phyloP scores from a whole-genome alignment of 2,113 vertebrate species.

The Illadopsis cleaveri region DNA sequence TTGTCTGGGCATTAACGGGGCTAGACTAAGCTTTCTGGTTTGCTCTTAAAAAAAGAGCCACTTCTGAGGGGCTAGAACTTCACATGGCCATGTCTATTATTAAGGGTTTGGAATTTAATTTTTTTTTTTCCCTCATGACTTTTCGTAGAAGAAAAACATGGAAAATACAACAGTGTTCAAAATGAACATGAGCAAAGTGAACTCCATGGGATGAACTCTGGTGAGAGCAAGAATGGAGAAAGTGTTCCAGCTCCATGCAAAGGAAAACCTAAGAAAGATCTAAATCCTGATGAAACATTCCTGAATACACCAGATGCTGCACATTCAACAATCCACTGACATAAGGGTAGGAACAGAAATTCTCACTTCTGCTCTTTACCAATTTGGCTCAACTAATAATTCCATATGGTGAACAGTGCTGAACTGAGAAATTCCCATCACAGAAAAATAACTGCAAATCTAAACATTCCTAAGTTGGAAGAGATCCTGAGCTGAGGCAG shows the following conservation, averaged over 20 bases:
- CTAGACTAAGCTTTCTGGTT: accelerated
- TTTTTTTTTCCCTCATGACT: background rate
- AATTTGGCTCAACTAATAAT: background rate
- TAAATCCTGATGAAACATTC: background rate
- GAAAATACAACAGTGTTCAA: background rate
- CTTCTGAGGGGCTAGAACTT: background rate
- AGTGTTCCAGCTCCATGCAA: background rate
- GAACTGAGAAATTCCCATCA: background rate
- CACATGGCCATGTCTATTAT: background rate
- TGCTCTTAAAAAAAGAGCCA: background rate
- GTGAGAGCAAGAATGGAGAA: background rate
- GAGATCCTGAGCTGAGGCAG: background rate
- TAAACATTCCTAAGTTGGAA: background rate
- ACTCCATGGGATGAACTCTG: background rate
- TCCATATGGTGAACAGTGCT: background rate
- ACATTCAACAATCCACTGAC: background rate
- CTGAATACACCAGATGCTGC: background rate
- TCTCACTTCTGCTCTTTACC: background rate
- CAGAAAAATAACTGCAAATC: background rate
- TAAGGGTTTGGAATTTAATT: background rate
- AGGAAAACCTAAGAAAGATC: background rate
- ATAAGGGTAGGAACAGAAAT: background rate
- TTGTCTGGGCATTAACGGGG: background rate
- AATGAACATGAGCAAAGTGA: background rate
- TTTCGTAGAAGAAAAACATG: background rate